Percentiles rank a stretch among this genome's conserved stretches.
phyloP scores from a whole-genome alignment of 2,113 vertebrate species.

The Misgurnus anguillicaudatus region DNA sequence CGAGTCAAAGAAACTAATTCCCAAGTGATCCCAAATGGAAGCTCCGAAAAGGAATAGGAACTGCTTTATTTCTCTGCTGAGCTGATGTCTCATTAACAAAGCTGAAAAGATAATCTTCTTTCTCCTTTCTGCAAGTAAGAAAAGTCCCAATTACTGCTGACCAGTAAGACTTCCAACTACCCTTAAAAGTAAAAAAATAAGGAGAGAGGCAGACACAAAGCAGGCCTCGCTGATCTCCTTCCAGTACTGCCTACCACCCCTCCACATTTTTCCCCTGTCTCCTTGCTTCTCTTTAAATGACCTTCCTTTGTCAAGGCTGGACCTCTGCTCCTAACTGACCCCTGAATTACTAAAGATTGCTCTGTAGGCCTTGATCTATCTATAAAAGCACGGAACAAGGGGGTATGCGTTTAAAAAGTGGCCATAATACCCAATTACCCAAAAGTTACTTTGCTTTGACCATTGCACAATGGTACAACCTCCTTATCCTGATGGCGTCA shows the following conservation, averaged over 20 bases:
- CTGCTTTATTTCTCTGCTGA: too few relatives aligned
- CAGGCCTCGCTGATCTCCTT: conserved; percentile 27
- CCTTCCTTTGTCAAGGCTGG: conserved; percentile 33
- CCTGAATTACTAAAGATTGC: conserved; percentile 31
- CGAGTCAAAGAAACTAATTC: too few relatives aligned
- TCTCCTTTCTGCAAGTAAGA: not conserved
- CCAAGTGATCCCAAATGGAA: not conserved
- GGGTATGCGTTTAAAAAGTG: not conserved
- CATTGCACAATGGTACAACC: not conserved
- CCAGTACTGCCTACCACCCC: not conserved
- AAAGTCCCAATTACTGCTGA: not conserved
- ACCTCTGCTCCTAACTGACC: conserved; percentile 33
- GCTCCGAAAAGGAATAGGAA: not conserved
- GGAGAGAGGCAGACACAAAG: conserved; percentile 21
- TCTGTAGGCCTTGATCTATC: conserved; percentile 44
- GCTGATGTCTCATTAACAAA: conserved; percentile 17
- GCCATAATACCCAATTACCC: not conserved
- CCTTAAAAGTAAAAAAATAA: not conserved
- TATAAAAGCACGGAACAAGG: not conserved
- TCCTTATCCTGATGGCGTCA: not conserved
- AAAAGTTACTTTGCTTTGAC: conserved; percentile 16
- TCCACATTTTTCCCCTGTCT: conserved; percentile 16
- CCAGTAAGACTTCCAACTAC: conserved; percentile 9
- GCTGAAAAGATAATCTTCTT: conserved; percentile 32
- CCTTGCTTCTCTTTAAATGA: not conserved